Percentiles rank a stretch among this genome's conserved stretches.
Evolutionary conservation across 2,113 vertebrate species (phyloP).

Genomic region (Pimephales promelas): DNA sequence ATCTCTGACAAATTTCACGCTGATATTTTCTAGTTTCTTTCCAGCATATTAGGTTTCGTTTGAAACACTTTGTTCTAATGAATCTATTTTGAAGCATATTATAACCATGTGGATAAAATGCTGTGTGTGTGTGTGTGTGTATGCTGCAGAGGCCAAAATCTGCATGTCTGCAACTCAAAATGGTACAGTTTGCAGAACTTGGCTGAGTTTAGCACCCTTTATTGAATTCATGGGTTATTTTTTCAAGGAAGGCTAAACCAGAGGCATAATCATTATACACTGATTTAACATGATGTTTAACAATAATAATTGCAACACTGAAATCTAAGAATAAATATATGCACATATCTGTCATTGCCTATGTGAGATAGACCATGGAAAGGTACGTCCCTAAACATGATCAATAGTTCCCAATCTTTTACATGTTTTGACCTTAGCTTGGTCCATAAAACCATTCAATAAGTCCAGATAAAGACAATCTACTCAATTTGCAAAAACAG

Average conservation of each 20-base stretch:
- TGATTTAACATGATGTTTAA: conserved; percentile 98
- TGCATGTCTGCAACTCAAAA: conserved; percentile 7
- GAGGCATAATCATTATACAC: conserved; percentile 98
- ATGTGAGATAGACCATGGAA: conserved; percentile 91
- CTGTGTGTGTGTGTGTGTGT: conserved; percentile 10
- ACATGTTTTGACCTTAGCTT: conserved; percentile 48
- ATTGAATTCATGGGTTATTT: conserved; percentile 87
- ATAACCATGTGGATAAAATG: background rate
- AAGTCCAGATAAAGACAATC: conserved; percentile 69
- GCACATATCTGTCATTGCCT: conserved; percentile 87
- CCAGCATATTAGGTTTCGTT: conserved; percentile 44
- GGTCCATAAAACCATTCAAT: conserved; percentile 57
- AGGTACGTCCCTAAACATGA: conserved; percentile 85
- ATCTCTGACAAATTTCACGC: conserved; percentile 64
- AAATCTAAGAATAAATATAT: conserved; percentile 99
- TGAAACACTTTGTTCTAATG: conserved; percentile 48
- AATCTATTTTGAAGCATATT: conserved; percentile 55
- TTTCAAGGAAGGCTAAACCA: conserved; percentile 97
- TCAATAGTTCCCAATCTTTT: conserved; percentile 83
- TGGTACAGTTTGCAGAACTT: conserved; percentile 34
- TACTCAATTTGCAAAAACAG: conserved; percentile 67
- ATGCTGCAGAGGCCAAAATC: conserved; percentile 25
- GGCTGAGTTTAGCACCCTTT: conserved; percentile 75
- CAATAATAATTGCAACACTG: conserved; percentile 93
- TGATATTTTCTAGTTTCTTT: conserved; percentile 54